These are phyloP conservation scores for Crocodylus rhombifer DNA, from an alignment of 2,797 vertebrate genomes.

Conservation along the genomic window DNA sequence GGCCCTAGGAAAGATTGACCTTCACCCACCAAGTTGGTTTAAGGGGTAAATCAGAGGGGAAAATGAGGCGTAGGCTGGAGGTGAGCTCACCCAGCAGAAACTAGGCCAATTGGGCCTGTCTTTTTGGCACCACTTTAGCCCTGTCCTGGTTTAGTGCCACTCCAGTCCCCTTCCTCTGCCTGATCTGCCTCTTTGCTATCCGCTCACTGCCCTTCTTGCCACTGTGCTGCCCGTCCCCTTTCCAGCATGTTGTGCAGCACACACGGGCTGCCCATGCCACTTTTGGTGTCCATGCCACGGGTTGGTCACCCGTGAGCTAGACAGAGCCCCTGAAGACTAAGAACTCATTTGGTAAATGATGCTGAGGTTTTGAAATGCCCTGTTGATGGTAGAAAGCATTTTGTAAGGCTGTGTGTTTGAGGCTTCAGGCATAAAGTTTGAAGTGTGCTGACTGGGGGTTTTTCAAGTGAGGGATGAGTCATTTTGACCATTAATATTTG, in stretches of 20 bases:
- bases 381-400: no score
- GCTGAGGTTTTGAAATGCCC: neutral
- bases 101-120: no score
- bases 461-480: neutral
- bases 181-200: no score
- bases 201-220: no score
- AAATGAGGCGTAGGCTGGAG: neutral
- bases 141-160: no score
- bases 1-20: neutral
- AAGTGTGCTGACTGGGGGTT: neutral
- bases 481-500: neutral
- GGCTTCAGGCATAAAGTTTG: neutral
- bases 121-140: no score
- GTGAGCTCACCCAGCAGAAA: neutral
- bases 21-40: neutral
- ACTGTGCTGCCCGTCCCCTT: no score
- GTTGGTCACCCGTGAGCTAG: neutral
- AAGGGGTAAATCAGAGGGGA: neutral
- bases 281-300: no score
- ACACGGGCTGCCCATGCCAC: no score
- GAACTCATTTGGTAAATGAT: neutral
- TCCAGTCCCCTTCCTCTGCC: no score
- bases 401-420: fast-evolving
- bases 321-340: neutral
- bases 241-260: no score